A percentile compares a stretch with the other conserved stretches of the same genome.
Evolutionary conservation across 23 tunicate genomes (phyloP).

Genomic region (Styela clava): DNA sequence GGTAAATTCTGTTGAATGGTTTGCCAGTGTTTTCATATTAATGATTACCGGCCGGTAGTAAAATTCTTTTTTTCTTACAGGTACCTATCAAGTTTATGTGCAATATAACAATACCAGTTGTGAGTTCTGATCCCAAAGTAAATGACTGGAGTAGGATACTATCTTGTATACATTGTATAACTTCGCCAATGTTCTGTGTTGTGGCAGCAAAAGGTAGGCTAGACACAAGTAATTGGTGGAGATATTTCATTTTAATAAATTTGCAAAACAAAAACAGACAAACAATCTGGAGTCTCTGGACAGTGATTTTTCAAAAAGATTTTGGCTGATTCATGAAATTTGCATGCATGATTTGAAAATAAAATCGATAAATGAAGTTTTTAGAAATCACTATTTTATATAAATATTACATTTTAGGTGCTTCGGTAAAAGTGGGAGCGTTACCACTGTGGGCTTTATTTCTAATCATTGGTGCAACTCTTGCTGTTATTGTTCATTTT

Average conservation of each 20-base stretch:
- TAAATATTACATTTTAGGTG: slow-evolving; percentile 34
- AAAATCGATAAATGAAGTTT: no score
- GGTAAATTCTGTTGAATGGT: no score
- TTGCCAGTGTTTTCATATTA: no score
- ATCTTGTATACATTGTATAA: slow-evolving; percentile 30
- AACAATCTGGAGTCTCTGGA: no score
- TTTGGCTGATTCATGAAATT: no score
- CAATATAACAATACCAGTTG: slow-evolving; percentile 68
- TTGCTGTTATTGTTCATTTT: slow-evolving; percentile 42
- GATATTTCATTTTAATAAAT: no score
- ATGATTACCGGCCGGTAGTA: no score
- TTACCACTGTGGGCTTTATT: slow-evolving; percentile 82
- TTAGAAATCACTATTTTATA: no score
- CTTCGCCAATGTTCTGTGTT: slow-evolving; percentile 62
- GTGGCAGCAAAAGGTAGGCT: slow-evolving; percentile 78
- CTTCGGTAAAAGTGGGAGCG: slow-evolving; percentile 32
- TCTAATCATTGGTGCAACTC: slow-evolving; percentile 44
- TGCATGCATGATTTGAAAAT: no score
- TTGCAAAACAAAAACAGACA: no score
- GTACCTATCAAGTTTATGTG: slow-evolving; percentile 58
- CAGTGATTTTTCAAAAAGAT: no score
- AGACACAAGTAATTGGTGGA: no score
- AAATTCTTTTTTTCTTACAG: slow-evolving; percentile 25
- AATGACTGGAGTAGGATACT: slow-evolving; percentile 67
- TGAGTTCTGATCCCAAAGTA: slow-evolving; percentile 16